These are phyloP conservation scores for Gasterosteus aculeatus DNA, from an alignment of 2,113 vertebrate genomes.

Conservation along the genomic window DNA sequence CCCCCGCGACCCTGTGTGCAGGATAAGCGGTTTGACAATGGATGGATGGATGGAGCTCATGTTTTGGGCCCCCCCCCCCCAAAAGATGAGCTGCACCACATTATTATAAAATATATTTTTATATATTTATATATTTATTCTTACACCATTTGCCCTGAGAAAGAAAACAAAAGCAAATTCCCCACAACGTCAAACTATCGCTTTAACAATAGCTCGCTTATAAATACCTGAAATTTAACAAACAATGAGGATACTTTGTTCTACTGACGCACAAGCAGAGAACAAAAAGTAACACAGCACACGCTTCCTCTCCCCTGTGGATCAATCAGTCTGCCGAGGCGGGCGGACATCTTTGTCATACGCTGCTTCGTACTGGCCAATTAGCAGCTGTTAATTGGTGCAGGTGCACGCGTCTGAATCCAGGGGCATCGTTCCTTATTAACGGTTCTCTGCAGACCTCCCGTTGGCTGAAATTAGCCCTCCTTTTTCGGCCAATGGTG, in stretches of 20 bases:
- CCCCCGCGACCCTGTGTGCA: too few relatives aligned
- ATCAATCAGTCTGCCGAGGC: slow-evolving; percentile 50
- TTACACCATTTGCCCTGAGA: neutral
- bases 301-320: slow-evolving; percentile 46
- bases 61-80: too few relatives aligned
- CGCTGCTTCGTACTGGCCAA: slow-evolving; percentile 65
- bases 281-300: slow-evolving; percentile 26
- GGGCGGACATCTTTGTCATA: slow-evolving; percentile 51
- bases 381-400: slow-evolving; percentile 81
- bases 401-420: slow-evolving; percentile 77
- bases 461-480: slow-evolving; percentile 90
- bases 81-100: too few relatives aligned
- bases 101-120: too few relatives aligned
- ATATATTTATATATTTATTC: too few relatives aligned
- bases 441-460: slow-evolving; percentile 78
- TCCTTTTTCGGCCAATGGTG: slow-evolving; percentile 82
- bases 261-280: neutral
- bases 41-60: too few relatives aligned
- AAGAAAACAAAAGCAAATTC: neutral
- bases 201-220: neutral
- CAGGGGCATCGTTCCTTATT: slow-evolving; percentile 76
- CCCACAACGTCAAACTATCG: neutral
- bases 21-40: too few relatives aligned
- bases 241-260: neutral
- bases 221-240: slow-evolving; percentile 5